Evolutionary conservation across 1,140 invertebrate genomes (phyloP), one percentile per base, ranked within the genome.

Genomic region (Cydia amplana): DNA sequence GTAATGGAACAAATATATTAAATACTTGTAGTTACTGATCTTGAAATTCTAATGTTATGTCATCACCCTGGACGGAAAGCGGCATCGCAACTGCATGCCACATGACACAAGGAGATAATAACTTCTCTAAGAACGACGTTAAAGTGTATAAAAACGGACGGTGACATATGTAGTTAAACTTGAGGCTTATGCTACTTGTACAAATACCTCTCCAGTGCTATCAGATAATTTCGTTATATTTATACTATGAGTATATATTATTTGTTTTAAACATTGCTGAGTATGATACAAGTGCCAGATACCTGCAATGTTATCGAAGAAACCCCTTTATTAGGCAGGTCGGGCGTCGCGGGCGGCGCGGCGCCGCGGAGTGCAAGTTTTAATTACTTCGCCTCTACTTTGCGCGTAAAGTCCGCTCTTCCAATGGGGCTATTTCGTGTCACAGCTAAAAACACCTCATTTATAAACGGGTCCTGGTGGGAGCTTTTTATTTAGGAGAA

Each of bases 301-400:
- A 65, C 28, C 64, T 32, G 64, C 25, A 36, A 36, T 40, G n/a
- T 20, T 70, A 36, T 70, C 16, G 16, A 40, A 70, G 32, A 20
- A 40, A 60, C 4, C 65, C 65, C 16, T 63, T 63, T 49, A 43
- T 73, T 63, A 40, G 49, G 55, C 43, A 20, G 16, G 16, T 20
- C 14, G 36, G 18, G 12, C 2, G 32, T 18, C 2, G n/a, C 20
- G 14, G 32, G 63, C 75, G 74, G 75, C 14, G 63, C 75, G 74
- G 75, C 75, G 76, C 72, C 72, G 74, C 73, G 74, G 78, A 70
- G 80, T 79, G 83, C 82, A 89, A 89, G 79, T 89, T 90, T 90
- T 90, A 90, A 90, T 90, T 89, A 89, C 85, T 89, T 88, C 82
- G 78, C 79, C 78, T 83, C 79, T 79, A 81, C 83, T 85, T 82